These are phyloP conservation scores for Homalodisca vitripennis DNA, from an alignment of 1,140 invertebrate species.

Conservation along the genomic window DNA sequence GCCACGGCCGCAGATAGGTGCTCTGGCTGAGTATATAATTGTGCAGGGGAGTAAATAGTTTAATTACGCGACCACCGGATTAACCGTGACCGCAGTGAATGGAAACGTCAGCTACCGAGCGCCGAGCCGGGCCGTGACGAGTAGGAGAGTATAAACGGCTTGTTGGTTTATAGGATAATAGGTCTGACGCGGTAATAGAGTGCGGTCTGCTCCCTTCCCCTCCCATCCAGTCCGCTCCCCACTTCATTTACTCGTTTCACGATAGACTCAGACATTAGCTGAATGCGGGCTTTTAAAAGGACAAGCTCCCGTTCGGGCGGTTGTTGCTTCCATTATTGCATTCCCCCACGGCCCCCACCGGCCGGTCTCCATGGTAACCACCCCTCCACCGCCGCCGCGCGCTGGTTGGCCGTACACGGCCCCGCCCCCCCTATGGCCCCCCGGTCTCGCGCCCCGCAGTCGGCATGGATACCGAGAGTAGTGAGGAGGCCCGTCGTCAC, in stretches of 20 bases:
- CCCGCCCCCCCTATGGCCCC: slow-evolving; percentile 20
- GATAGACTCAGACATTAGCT: no score
- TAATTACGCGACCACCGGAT: not conserved
- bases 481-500: slow-evolving; percentile 28
- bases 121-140: no score
- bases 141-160: no score
- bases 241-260: no score
- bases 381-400: not conserved
- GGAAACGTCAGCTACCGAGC: not conserved
- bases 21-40: not conserved
- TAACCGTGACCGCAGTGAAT: not conserved
- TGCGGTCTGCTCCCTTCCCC: no score
- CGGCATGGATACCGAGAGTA: slow-evolving; percentile 35
- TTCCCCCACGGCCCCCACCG: slow-evolving; percentile 28
- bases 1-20: not conserved
- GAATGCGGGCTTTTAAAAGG: slow-evolving; percentile 32
- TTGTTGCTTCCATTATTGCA: slow-evolving; percentile 36
- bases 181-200: no score
- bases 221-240: no score
- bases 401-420: slow-evolving; percentile 19
- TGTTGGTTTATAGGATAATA: no score
- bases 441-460: not conserved
- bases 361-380: slow-evolving; percentile 28
- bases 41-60: slow-evolving; percentile 11
- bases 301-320: slow-evolving; percentile 15